Conservation (phyloP, 2,888 invertebrate genomes). For the Elaeidobius kamerunicus region DNA sequence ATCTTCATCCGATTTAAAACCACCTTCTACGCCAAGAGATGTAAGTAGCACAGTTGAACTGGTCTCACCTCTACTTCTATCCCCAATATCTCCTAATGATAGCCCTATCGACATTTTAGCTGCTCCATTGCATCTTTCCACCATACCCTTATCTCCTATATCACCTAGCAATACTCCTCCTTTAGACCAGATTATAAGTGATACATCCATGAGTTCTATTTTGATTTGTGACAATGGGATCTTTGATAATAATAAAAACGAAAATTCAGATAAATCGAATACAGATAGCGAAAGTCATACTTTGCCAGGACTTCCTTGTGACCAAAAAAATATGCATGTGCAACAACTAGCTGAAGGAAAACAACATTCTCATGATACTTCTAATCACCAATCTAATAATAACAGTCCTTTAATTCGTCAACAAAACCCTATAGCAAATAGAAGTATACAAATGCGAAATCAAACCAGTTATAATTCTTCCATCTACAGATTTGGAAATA, state of each 20-base stretch:
- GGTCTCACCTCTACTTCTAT: constrained; percentile 13
- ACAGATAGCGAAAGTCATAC: background rate
- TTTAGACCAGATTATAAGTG: constrained; percentile 1
- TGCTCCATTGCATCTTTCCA: constrained; percentile 1
- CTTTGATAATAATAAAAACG: too few species aligned
- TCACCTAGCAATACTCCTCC: constrained; percentile 8
- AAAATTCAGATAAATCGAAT: background rate
- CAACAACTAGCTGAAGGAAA: too few species aligned
- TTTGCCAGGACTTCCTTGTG: background rate
- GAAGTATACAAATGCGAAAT: background rate
- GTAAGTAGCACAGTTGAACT: constrained; percentile 20
- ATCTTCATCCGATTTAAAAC: background rate
- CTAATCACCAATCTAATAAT: background rate
- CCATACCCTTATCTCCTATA: constrained; percentile 16
- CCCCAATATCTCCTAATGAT: constrained; percentile 15
- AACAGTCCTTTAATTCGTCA: background rate
- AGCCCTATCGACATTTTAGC: background rate
- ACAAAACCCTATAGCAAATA: background rate
- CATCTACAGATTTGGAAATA: constrained; percentile 13
- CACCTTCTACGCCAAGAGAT: constrained; percentile 13
- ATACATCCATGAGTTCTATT: too few species aligned
- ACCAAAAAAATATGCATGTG: too few species aligned
- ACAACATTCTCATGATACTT: too few species aligned
- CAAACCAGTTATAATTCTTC: background rate
- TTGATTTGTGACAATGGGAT: too few species aligned